Conservation (phyloP, 2,113 vertebrate genomes). For the Varanus salvator region DNA sequence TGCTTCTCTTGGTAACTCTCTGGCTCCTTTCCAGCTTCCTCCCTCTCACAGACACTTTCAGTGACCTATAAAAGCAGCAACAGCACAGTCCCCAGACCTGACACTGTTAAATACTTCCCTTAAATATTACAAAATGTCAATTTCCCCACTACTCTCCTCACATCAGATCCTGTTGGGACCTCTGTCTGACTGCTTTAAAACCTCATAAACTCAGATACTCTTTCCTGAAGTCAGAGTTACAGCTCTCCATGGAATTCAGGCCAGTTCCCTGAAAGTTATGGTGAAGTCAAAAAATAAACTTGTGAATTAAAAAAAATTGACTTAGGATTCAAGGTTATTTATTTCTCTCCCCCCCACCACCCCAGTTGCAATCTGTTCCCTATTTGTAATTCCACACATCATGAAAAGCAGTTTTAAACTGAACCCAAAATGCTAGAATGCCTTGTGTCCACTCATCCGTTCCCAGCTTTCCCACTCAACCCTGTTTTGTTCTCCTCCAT, state of each 20-base stretch:
- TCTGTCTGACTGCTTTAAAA: conserved; percentile 54
- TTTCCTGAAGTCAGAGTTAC: conserved; percentile 48
- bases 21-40: not conserved
- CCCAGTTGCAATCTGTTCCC: not conserved
- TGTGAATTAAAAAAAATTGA: conserved; percentile 50
- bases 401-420: conserved; percentile 46
- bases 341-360: conserved; percentile 37
- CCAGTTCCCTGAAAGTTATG: conserved; percentile 41
- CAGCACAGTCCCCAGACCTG: not conserved
- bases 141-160: conserved; percentile 33
- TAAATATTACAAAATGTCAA: conserved; percentile 59
- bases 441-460: not conserved
- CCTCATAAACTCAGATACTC: conserved; percentile 46
- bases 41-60: conserved; percentile 16
- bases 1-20: not conserved
- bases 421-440: conserved; percentile 42
- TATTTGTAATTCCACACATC: conserved; percentile 1
- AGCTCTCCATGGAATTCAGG: conserved; percentile 44
- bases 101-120: conserved; percentile 44
- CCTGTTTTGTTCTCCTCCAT: not conserved
- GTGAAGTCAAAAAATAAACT: conserved; percentile 52
- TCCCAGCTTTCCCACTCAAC: conserved; percentile 36
- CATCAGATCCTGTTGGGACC: conserved; percentile 17
- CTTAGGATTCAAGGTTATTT: conserved; percentile 38
- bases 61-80: conserved; percentile 38